A percentile compares a stretch with the other conserved stretches of the same genome.
These are phyloP conservation scores for Ariopsis seemanni DNA, from an alignment of 2,113 vertebrate genomes.

Conservation along the genomic window DNA sequence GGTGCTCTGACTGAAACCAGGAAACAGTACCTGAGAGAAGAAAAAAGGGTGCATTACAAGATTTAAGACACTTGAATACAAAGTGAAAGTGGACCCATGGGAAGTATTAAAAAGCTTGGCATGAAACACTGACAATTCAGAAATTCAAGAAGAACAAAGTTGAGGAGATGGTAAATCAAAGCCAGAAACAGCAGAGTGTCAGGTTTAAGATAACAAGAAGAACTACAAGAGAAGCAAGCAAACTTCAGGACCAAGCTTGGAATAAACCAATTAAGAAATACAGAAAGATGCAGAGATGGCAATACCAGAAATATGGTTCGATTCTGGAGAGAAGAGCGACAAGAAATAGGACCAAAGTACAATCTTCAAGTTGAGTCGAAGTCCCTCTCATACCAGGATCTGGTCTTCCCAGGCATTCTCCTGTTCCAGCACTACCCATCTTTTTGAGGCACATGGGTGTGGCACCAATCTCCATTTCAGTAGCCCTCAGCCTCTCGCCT, in stretches of 20 bases:
- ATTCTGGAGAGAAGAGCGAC: not conserved
- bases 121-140: constrained; percentile 10
- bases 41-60: not conserved
- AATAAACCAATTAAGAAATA: not conserved
- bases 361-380: not conserved
- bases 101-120: constrained; percentile 4
- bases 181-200: constrained; percentile 7
- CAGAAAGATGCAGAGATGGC: not conserved
- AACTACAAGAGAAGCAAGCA: not conserved
- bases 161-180: not conserved
- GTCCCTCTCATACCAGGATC: too few relatives aligned
- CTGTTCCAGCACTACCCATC: too few relatives aligned
- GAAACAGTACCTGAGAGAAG: not conserved
- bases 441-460: too few relatives aligned
- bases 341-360: not conserved
- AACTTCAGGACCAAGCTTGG: not conserved
- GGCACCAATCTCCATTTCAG: too few relatives aligned
- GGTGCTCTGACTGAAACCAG: not conserved
- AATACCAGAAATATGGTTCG: not conserved
- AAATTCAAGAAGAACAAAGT: constrained; percentile 6
- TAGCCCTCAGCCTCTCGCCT: too few relatives aligned
- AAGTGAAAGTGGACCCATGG: not conserved
- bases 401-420: too few relatives aligned
- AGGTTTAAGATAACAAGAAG: constrained; percentile 12
- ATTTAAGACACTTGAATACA: not conserved